phyloP scores from a whole-genome alignment of 2,888 invertebrate species.

The Chrysotoxum bicinctum region DNA sequence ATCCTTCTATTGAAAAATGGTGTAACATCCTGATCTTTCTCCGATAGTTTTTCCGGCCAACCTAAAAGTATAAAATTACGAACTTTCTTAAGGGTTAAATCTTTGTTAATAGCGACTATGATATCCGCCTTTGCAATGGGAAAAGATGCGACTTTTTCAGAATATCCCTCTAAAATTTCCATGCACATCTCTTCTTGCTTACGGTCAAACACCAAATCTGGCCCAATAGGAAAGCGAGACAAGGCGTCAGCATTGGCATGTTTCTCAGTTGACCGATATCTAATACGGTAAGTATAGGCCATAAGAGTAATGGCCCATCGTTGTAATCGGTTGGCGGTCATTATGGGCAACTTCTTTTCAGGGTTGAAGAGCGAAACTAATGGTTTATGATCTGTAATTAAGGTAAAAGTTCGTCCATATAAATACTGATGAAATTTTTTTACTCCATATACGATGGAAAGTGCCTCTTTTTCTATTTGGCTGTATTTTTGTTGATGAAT shows the following conservation, averaged over 20 bases:
- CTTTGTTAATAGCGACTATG: not conserved
- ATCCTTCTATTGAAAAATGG: too few relatives aligned
- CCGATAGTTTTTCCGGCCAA: too few relatives aligned
- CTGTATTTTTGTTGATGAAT: conserved; percentile 45
- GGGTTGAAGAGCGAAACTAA: too few relatives aligned
- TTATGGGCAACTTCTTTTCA: conserved; percentile 20
- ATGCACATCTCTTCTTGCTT: conserved; percentile 33
- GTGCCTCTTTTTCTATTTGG: conserved; percentile 61
- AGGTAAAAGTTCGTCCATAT: conserved; percentile 17
- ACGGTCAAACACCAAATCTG: not conserved
- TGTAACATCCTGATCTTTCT: too few relatives aligned
- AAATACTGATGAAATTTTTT: not conserved
- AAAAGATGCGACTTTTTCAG: not conserved
- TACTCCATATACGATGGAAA: conserved; percentile 27
- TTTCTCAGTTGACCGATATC: conserved; percentile 8
- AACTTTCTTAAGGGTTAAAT: too few relatives aligned
- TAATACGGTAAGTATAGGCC: conserved; percentile 32
- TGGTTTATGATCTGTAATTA: conserved; percentile 50
- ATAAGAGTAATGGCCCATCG: conserved; percentile 53
- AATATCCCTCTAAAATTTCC: conserved; percentile 2
- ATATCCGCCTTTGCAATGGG: conserved; percentile 7
- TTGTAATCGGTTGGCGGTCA: conserved; percentile 39
- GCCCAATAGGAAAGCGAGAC: not conserved
- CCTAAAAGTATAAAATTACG: too few relatives aligned
- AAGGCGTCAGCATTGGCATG: too few relatives aligned